Conservation (phyloP, 2,797 vertebrate species). For the Paguma larvata region DNA sequence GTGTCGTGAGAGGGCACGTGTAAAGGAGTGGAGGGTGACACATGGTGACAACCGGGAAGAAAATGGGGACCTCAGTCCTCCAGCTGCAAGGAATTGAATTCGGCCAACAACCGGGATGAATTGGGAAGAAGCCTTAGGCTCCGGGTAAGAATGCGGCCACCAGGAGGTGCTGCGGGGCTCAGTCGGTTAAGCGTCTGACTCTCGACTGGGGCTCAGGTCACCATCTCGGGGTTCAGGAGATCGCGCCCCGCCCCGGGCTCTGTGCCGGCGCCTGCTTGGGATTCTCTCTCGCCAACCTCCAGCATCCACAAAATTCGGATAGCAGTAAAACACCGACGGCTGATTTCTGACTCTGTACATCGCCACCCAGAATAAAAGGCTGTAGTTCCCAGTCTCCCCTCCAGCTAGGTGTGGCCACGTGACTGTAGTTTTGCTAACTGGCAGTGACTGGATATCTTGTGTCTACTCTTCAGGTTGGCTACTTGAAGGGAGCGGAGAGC, state of each 20-base stretch:
- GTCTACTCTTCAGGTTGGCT: not conserved
- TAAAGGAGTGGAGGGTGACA: not conserved
- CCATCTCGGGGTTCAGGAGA: no score
- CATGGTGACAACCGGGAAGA: not conserved
- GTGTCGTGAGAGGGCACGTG: not conserved
- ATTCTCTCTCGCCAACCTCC: not conserved
- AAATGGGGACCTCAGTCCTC: not conserved
- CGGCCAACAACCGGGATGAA: not conserved
- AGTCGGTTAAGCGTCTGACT: no score
- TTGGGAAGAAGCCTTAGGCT: not conserved
- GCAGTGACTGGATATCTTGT: not conserved
- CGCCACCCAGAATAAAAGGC: not conserved
- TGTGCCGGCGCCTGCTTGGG: no score
- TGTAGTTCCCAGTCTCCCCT: not conserved
- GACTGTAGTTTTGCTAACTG: not conserved
- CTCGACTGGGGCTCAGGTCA: no score
- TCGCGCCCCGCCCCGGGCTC: no score
- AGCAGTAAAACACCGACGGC: not conserved
- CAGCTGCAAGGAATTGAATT: not conserved
- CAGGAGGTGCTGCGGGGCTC: no score
- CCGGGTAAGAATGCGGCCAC: rapidly evolving
- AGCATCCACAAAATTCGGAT: no score
- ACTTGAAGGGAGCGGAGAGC: not conserved
- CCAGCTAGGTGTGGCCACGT: not conserved
- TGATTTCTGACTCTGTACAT: not conserved